Base-by-base conservation (phyloP, 1,140 invertebrate genomes). In the Diachasmimorpha longicaudata region DNA sequence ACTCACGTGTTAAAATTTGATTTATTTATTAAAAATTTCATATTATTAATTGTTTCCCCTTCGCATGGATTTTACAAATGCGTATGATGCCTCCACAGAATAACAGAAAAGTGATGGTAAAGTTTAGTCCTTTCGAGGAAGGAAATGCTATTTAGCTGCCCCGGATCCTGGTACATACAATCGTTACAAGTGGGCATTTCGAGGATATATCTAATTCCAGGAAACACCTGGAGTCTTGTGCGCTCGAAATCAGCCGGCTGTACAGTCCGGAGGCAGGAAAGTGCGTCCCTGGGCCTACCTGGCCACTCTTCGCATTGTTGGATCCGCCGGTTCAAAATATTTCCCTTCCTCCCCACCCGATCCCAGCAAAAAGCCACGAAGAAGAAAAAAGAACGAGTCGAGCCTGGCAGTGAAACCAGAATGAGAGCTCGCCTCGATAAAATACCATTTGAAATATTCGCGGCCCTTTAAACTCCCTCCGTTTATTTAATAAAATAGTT, bases 231-330 rank as follows among this genome's bases (percentile, higher is more conserved):
- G 58, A 55, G 48, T 55, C 48, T 55, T n/a, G 13, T 55, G 48
- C n/a, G 48, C 8, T 19, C 14, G 48, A 19, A 19, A 55, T 55
- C 6, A 19, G 58, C 58, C 58, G 23, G 52, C 4, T 58, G 52
- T 31, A 55, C n/a, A 55, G 9, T 55, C 1, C n/a, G 6, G 48
- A 55, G n/a, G n/a, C n/a, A 16, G 19, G 48, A 55, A 55, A 55
- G 48, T 55, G 48, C 48, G 48, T 55, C 48, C 48, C 48, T 55
- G 48, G 48, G 48, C 58, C 58, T 63, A 63, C 58, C 58, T 63
- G 58, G 21, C 58, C 58, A 25, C 58, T 63, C 58, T 25, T 23
- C 14, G 58, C 21, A 63, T 63, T 63, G 58, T 63, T 63, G 58
- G 58, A 63, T 19, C 58, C 31, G 58, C 19, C 23, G 23, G n/a